Conservation (phyloP, 1,140 invertebrate genomes). For the Himalopsyche phryganea region DNA sequence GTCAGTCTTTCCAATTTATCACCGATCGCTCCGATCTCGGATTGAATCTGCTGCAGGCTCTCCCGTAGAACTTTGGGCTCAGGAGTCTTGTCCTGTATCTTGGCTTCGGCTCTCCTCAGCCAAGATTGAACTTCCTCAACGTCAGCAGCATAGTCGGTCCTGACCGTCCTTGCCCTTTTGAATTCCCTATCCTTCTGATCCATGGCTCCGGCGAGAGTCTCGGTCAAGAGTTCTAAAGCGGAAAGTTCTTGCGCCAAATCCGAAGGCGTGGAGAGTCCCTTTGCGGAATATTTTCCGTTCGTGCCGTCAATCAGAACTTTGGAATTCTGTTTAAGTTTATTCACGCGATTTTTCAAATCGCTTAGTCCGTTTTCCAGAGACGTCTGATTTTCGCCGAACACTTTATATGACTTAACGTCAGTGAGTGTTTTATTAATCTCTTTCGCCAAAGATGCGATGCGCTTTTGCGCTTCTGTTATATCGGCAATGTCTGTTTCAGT, state of each 20-base stretch:
- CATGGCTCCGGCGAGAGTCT: slow-evolving; percentile 72
- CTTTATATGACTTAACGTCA: slow-evolving; percentile 65
- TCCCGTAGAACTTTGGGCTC: slow-evolving; percentile 75
- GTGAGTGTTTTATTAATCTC: slow-evolving; percentile 60
- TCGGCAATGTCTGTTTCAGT: slow-evolving; percentile 58
- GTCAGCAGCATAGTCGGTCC: slow-evolving; percentile 74
- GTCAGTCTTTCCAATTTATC: slow-evolving; percentile 77
- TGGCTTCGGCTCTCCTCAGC: slow-evolving; percentile 77
- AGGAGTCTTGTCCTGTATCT: slow-evolving; percentile 74
- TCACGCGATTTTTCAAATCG: slow-evolving; percentile 51
- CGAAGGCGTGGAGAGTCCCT: slow-evolving; percentile 66
- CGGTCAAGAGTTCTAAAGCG: slow-evolving; percentile 72
- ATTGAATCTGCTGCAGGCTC: slow-evolving; percentile 69
- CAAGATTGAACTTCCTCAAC: slow-evolving; percentile 78
- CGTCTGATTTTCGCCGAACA: slow-evolving; percentile 66
- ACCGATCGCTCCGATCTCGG: slow-evolving; percentile 65
- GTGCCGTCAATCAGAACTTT: slow-evolving; percentile 63
- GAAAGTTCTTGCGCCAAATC: slow-evolving; percentile 74
- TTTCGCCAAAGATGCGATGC: slow-evolving; percentile 62
- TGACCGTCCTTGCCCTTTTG: slow-evolving; percentile 76
- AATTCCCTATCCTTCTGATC: slow-evolving; percentile 84
- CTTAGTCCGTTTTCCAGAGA: slow-evolving; percentile 53
- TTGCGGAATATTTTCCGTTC: slow-evolving; percentile 64
- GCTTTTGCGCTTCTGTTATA: slow-evolving; percentile 57
- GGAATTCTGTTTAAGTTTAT: slow-evolving; percentile 53